Base-by-base conservation (phyloP, 1,140 invertebrate species). In the Coenobita brevimanus region DNA sequence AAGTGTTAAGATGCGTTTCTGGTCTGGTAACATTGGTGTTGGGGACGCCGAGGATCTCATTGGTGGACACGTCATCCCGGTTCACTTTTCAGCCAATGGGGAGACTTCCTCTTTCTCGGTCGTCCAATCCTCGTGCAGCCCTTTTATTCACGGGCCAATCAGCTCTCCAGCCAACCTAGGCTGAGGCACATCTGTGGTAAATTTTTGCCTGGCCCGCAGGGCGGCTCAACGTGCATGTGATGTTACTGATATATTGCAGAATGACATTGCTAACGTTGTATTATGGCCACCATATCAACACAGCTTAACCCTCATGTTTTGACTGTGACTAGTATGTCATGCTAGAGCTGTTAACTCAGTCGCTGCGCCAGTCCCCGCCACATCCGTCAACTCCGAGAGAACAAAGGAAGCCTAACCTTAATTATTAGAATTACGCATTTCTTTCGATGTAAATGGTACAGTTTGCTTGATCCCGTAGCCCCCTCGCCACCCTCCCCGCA, bases 121-220 rank as follows among this genome's bases (percentile, higher is more conserved):
- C 80, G 60, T 62, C 90, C 86, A 90, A 86, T 90, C 43, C 43
- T 24, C 36, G 60, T n/a, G 36, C 38, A 67, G 27, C 60, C 82
- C 50, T 87, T 75, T 75, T 78, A 50, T 71, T 79, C 69, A 17
- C 57, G 27, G 79, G 43, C 87, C 75, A 89, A 89, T 86, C 15
- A 67, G 69, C 46, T 64, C 41, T 36, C 80, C 21, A 79, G 67
- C 82, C 62, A 38, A 43, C 27, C 82, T 67, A 88, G 54, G 90
- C 90, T 89, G 73, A 90, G 84, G 88, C 87, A 90, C 90, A 90
- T 90, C 90, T 90, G 90, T 88, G 88, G 87, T 89, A 86, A 90
- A 90, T 90, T 90, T 90, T 90, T 90, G 85, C 90, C 80, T 46
- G 79, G 33, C 62, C 67, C 41, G 36, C 83, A 84, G 82, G 86